Evolutionary conservation across 2,113 vertebrate species (phyloP).

Genomic region (Bubo blakistoni): DNA sequence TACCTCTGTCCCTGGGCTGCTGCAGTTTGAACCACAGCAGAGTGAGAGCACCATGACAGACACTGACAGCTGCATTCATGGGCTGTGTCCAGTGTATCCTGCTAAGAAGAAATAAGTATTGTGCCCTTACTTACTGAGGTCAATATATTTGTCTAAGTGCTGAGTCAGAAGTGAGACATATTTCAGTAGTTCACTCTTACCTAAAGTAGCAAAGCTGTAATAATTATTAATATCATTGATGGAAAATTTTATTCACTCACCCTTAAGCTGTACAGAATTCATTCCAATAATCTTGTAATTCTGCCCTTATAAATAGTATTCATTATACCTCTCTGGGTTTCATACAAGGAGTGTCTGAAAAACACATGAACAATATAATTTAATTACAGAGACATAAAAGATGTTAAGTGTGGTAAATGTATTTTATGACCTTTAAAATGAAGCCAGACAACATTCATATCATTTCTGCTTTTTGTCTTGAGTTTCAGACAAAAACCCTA

Average conservation of each 20-base stretch:
- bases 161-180: background rate
- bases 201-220: background rate
- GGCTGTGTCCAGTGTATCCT: background rate
- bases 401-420: background rate
- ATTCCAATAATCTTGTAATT: background rate
- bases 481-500: background rate
- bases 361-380: background rate
- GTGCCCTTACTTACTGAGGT: background rate
- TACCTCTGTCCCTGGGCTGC: background rate
- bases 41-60: background rate
- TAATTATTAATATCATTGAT: background rate
- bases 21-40: background rate
- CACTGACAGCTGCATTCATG: background rate
- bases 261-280: background rate
- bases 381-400: conserved; percentile 1
- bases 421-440: conserved; percentile 23
- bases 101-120: background rate
- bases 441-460: background rate
- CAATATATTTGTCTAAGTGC: background rate
- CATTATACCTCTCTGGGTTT: background rate
- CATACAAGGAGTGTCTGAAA: background rate
- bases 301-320: background rate
- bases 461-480: background rate
- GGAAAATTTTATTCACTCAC: background rate
- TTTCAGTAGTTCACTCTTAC: background rate